Conservation (phyloP, 92 coral and sea anemone species). For the Porites rus region DNA sequence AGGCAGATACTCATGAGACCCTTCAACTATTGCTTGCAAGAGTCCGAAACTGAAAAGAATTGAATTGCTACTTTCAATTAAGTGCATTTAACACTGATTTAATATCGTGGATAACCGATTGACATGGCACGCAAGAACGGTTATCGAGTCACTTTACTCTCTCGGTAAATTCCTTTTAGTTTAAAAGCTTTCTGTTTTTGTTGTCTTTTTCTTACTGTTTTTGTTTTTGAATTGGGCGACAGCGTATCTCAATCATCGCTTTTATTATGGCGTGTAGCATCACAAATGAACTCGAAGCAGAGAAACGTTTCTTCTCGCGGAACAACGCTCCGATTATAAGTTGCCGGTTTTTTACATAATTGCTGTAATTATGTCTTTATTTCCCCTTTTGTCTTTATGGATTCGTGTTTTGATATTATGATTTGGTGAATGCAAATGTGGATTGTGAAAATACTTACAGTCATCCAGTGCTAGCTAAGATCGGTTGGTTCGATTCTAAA, state of each 20-base stretch:
- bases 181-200: constrained; percentile 57
- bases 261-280: constrained; percentile 15
- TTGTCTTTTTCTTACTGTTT: constrained; percentile 45
- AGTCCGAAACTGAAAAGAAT: neutral
- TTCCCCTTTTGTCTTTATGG: neutral
- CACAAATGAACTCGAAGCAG: neutral
- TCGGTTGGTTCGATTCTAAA: neutral
- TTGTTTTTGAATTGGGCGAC: constrained; percentile 26
- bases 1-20: neutral
- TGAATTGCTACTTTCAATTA: neutral
- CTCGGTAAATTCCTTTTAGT: constrained; percentile 39
- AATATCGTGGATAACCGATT: neutral
- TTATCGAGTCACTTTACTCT: constrained; percentile 11
- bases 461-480: neutral
- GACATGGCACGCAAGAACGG: constrained; percentile 3
- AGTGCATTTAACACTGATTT: no score
- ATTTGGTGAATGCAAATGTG: neutral
- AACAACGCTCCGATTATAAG: neutral
- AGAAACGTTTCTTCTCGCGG: neutral
- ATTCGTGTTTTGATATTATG: constrained; percentile 16
- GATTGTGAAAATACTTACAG: neutral
- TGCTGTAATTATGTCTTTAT: neutral
- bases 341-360: neutral
- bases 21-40: neutral
- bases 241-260: constrained; percentile 41